A percentile compares a stretch with the other conserved stretches of the same genome.
Conservation (phyloP, 2,113 vertebrate genomes). For the Elgaria multicarinata region DNA sequence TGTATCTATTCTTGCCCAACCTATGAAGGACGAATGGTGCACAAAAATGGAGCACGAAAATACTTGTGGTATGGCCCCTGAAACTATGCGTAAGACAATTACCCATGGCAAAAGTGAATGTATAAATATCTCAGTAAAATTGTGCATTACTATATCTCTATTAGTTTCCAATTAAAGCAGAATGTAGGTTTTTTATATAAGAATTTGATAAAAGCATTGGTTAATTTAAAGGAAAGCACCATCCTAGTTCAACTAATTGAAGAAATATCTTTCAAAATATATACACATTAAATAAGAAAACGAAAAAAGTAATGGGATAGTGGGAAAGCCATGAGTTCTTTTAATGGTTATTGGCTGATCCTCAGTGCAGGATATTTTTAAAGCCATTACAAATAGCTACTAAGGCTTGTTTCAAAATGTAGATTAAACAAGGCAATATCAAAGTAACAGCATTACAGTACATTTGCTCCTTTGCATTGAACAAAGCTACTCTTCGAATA, state of each 20-base stretch:
- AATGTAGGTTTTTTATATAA: slow-evolving; percentile 5
- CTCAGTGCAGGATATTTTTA: slow-evolving; percentile 28
- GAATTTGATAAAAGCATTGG: slow-evolving; percentile 26
- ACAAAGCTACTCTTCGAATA: slow-evolving; percentile 3
- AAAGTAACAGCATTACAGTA: slow-evolving; percentile 9
- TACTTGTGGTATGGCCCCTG: background rate
- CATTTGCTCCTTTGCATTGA: background rate
- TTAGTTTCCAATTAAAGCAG: slow-evolving; percentile 25
- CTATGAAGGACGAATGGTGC: background rate
- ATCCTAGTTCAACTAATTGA: slow-evolving; percentile 6
- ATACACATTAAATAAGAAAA: background rate
- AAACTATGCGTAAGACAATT: background rate
- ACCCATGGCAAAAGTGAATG: slow-evolving; percentile 3
- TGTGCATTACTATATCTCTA: background rate
- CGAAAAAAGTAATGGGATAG: background rate
- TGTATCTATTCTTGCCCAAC: background rate
- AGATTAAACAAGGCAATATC: slow-evolving; percentile 31
- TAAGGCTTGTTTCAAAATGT: slow-evolving; percentile 41
- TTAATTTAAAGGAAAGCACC: slow-evolving; percentile 32
- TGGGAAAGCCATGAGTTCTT: background rate
- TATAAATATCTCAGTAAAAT: background rate
- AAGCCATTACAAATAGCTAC: slow-evolving; percentile 17
- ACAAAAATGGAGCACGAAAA: slow-evolving; percentile 9
- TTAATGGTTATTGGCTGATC: slow-evolving; percentile 34
- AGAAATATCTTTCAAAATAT: background rate